Conservation (phyloP, 2,113 vertebrate species). For the Sinocyclocheilus rhinocerous region DNA sequence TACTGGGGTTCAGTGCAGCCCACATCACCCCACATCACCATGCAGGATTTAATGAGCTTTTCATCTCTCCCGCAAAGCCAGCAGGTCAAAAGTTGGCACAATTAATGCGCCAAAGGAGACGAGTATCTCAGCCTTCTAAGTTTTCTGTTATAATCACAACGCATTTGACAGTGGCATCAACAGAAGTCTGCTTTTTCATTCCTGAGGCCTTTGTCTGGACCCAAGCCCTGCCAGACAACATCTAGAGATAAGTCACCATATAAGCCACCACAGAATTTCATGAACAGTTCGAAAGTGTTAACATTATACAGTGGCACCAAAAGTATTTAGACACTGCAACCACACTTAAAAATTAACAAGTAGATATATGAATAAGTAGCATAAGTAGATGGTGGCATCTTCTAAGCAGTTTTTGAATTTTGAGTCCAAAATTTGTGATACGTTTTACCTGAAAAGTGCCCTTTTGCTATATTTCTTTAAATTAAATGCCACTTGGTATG, state of each 20-base stretch:
- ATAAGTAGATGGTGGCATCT: too few relatives aligned
- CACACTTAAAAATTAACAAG: too few relatives aligned
- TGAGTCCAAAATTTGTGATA: too few relatives aligned
- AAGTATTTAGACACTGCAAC: too few relatives aligned
- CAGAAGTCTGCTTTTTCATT: background rate
- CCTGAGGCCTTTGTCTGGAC: background rate
- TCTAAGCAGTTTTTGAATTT: too few relatives aligned
- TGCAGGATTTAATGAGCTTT: constrained; percentile 43
- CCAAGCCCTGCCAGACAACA: background rate
- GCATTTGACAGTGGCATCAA: constrained; percentile 7
- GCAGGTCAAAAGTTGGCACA: constrained; percentile 46
- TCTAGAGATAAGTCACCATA: background rate
- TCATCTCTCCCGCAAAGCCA: constrained; percentile 22
- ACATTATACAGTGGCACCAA: too few relatives aligned
- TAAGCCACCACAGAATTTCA: background rate
- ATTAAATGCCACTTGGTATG: too few relatives aligned
- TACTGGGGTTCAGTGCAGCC: constrained; percentile 41
- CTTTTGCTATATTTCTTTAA: too few relatives aligned
- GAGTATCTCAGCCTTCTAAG: constrained; percentile 21
- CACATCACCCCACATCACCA: background rate
- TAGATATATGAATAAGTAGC: too few relatives aligned
- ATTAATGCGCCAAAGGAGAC: constrained; percentile 28
- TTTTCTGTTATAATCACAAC: constrained; percentile 33
- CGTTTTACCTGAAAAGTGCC: too few relatives aligned
- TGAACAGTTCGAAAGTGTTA: background rate